Base-by-base conservation (phyloP, 64 coral and sea anemone genomes). In the Montipora foliosa region DNA sequence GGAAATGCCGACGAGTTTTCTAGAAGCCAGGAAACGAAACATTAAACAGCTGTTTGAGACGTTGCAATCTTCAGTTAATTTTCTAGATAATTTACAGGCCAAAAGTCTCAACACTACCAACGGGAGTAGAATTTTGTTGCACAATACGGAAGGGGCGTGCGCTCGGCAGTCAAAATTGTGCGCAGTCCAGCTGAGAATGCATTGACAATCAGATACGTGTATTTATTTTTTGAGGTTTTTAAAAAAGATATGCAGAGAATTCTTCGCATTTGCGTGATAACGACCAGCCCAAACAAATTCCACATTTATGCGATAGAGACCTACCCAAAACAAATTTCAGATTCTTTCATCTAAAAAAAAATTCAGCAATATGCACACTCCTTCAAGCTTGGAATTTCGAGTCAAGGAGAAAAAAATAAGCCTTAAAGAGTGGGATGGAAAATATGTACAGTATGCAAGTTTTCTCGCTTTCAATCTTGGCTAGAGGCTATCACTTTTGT, bases 141-240 rank as follows among this genome's bases (percentile, higher is more conserved):
- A 2, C 19, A 24, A 50, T 22, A 21, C 16, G 6, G 29, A n/a
- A 72, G 19, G 64, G 67, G 45, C 3, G 8, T 72, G 11, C 19
- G 66, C 20, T 11, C 53, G 53, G 53, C 53, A 57, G 53, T 57
- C 5, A 49, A 84, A 68, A 71, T 86, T 86, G 81, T 1, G 66
- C 16, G 71, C 22, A 86, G 82, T 72, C 71, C 47, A 72, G 12
- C 44, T 9, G 6, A 19, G 47, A 71, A 70, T 86, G 45, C 82
- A 72, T 71, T 24, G 16, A 70, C 60, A 67, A 67, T 47, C 60
- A 71, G 66, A 69, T 47, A 72, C 8, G 44, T 50, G 22, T 24
- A 72, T 86, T 86, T 86, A 71, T 86, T 86, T 86, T 46, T 86
- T 71, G 66, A 86, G 82, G 82, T 86, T 71, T 71, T 71, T 8